Base-by-base conservation (phyloP, 2,888 invertebrate species). In the Hydrotaea diabolus region DNA sequence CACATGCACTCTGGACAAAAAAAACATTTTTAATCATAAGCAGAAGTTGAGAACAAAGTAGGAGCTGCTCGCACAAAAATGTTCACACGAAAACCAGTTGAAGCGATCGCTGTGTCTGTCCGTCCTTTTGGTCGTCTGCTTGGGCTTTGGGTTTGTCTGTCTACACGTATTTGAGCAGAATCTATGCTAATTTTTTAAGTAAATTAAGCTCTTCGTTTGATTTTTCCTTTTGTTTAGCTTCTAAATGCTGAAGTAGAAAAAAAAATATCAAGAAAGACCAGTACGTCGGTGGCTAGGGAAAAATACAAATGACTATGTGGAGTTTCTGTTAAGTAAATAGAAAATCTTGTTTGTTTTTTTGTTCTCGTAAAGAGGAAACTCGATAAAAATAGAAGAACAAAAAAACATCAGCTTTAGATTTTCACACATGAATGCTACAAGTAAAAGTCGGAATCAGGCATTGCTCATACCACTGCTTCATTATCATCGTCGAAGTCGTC, bases 371-470 rank as follows among this genome's bases (percentile, higher is more conserved):
- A 4, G 31, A 31, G 15, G 21, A 3, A 36, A 46, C 19, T 39
- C 49, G 19, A 55, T 46, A 46, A 46, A 69, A 39, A 21, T 15
- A 69, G 15, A 21, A 57, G 21, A 11, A 19, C 5, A 23, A 17
- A 17, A 71, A 59, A 80, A 69, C 26, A 43, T 2, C 21, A 79
- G 59, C 13, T 59, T 81, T 19, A 46, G 43, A 9, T 69, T 69
- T 82, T 82, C 84, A 85, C 81, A 82, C 81, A 78, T 77, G 73
- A 77, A 21, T 85, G 84, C 79, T 21, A 80, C 69, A 75, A 64
- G 62, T 78, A 80, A 84, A 84, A 78, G 80, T 66, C 66, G 49
- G 49, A 77, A 21, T 46, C 62, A 62, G 0, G 39, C 66, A 66
- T 43, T 43, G 15, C 46, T 23, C 66, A 39, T 15, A 19, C 39